Evolutionary conservation across 2,797 vertebrate genomes (phyloP).

Genomic region (Brachyalestes nurse): DNA sequence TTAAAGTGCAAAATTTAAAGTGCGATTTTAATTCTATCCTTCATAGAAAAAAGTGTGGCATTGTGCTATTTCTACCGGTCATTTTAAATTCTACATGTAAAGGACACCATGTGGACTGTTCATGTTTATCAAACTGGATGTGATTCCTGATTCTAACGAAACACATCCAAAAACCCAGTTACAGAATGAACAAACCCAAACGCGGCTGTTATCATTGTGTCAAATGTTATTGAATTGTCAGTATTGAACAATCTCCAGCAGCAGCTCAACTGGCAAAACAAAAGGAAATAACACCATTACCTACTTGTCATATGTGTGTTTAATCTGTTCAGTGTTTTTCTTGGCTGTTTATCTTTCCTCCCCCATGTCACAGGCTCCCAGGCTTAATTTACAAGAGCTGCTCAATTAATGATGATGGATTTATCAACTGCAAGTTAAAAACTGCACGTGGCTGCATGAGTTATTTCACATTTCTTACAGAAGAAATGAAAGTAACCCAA

Average conservation of each 20-base stretch:
- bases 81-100: not conserved
- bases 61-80: not conserved
- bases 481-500: not conserved
- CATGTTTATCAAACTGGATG: not conserved
- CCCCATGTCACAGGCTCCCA: not conserved
- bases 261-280: constrained; percentile 18
- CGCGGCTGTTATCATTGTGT: not conserved
- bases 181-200: not conserved
- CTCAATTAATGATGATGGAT: constrained; percentile 51
- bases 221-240: not conserved
- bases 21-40: no score
- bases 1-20: not conserved
- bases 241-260: not conserved
- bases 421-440: constrained; percentile 33
- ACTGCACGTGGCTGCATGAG: not conserved
- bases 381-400: constrained; percentile 27
- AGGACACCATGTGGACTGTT: not conserved
- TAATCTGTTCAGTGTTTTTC: not conserved
- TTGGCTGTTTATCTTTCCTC: not conserved
- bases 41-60: no score
- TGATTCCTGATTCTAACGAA: not conserved
- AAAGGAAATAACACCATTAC: constrained; percentile 23
- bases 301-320: not conserved
- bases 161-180: not conserved
- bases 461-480: constrained; percentile 23